Evolutionary conservation across 2,113 vertebrate species (phyloP).

Genomic region (Otus sunia): DNA sequence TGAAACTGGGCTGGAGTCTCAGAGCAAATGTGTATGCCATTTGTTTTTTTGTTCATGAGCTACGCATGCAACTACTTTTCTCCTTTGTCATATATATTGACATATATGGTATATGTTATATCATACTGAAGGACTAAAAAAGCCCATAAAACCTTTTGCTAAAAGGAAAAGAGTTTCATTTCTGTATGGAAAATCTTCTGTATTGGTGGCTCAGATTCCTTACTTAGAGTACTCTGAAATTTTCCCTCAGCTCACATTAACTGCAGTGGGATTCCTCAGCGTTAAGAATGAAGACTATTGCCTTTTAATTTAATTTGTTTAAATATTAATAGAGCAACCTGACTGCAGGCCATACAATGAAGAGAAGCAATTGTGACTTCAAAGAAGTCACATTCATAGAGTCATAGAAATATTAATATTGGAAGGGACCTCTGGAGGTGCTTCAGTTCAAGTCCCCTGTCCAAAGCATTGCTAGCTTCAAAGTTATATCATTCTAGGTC

Average conservation of each 20-base stretch:
- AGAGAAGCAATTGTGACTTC: neutral
- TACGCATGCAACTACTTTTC: neutral
- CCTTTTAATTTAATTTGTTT: neutral
- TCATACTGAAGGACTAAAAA: neutral
- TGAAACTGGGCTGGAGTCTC: neutral
- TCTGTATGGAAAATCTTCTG: neutral
- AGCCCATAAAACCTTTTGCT: rapidly evolving
- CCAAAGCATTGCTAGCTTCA: neutral
- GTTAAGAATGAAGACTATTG: neutral
- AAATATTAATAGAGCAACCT: neutral
- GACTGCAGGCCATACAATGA: neutral
- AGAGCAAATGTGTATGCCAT: neutral
- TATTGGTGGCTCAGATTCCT: neutral
- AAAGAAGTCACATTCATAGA: neutral
- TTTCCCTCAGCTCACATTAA: neutral
- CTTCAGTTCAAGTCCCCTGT: neutral
- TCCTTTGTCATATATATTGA: neutral
- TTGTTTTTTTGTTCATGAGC: neutral
- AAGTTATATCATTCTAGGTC: neutral
- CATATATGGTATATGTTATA: neutral
- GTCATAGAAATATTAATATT: neutral
- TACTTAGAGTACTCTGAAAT: neutral
- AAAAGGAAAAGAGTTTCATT: neutral
- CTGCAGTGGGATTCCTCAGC: neutral
- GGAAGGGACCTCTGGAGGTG: neutral